Evolutionary conservation across 2,888 invertebrate species (phyloP).

Genomic region (Habrosyne pyritoides): DNA sequence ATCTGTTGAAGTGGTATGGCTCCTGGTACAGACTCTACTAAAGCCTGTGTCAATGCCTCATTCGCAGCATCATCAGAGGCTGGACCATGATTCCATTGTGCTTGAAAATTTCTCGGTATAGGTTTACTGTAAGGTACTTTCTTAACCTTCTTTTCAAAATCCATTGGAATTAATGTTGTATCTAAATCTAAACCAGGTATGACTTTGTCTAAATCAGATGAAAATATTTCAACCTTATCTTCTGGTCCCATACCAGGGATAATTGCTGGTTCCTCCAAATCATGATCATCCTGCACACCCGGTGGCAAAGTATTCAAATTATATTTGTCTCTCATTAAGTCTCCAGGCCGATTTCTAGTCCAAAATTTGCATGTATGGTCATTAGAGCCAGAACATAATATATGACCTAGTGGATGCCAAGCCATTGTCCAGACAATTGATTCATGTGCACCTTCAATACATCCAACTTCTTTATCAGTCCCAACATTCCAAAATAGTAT

Average conservation of each 20-base stretch:
- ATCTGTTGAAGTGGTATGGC: conserved; percentile 90
- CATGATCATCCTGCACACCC: conserved; percentile 84
- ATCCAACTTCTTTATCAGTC: conserved; percentile 98
- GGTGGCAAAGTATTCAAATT: conserved; percentile 96
- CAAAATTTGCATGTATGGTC: conserved; percentile 99
- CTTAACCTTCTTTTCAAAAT: conserved; percentile 89
- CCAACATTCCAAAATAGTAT: conserved; percentile 99
- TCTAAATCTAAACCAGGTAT: conserved; percentile 96
- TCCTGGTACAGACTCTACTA: conserved; percentile 90
- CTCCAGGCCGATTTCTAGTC: conserved; percentile 99
- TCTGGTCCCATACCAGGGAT: conserved; percentile 99
- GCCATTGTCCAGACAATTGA: conserved; percentile 99
- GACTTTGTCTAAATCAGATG: conserved; percentile 83
- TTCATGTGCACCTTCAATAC: conserved; percentile 99
- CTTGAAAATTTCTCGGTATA: conserved; percentile 97
- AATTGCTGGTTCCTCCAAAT: conserved; percentile 89
- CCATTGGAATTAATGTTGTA: conserved; percentile 84
- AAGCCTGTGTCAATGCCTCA: conserved; percentile 88
- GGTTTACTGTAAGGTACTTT: conserved; percentile 98
- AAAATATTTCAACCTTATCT: conserved; percentile 92
- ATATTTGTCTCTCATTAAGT: conserved; percentile 98
- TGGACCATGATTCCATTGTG: conserved; percentile 95
- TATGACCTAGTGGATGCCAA: conserved; percentile 99
- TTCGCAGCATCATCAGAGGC: conserved; percentile 78
- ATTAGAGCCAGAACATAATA: conserved; percentile 99